Conservation (phyloP, 2,113 vertebrate genomes). For the Dissostichus mawsoni region DNA sequence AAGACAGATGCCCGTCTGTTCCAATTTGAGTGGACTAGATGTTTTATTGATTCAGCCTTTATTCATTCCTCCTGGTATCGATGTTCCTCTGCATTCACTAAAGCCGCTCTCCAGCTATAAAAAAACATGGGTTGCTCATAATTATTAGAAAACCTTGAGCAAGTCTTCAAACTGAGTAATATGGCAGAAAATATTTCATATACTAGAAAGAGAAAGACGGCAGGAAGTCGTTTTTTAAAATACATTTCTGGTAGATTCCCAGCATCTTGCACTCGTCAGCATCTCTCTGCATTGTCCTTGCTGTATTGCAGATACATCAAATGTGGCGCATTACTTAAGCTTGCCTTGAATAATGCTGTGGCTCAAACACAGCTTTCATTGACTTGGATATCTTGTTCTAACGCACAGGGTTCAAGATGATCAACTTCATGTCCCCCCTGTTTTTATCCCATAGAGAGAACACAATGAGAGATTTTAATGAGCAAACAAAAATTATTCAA, state of each 20-base stretch:
- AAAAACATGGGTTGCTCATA: conserved; percentile 52
- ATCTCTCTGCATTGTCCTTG: conserved; percentile 64
- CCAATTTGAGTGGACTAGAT: conserved; percentile 76
- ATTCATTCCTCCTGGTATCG: conserved; percentile 70
- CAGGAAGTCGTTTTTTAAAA: conserved; percentile 2
- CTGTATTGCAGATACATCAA: conserved; percentile 70
- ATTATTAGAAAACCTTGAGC: conserved; percentile 65
- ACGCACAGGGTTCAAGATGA: conserved; percentile 52
- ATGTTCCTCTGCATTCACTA: conserved; percentile 60
- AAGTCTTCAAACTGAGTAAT: conserved; percentile 34
- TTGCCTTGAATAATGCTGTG: conserved; percentile 29
- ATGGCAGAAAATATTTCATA: conserved; percentile 8
- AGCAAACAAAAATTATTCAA: conserved; percentile 25
- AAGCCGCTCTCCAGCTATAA: conserved; percentile 60
- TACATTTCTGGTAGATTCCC: conserved; percentile 13
- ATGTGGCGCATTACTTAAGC: conserved; percentile 56
- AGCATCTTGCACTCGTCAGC: conserved; percentile 62
- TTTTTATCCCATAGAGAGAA: conserved; percentile 18
- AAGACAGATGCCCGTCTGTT: conserved; percentile 69
- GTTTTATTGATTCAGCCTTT: conserved; percentile 79
- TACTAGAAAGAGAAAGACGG: not conserved
- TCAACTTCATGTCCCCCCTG: conserved; percentile 27
- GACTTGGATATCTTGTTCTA: conserved; percentile 37
- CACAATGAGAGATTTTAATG: conserved; percentile 16
- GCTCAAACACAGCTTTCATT: conserved; percentile 52